A percentile compares a stretch with the other conserved stretches of the same genome.
phyloP scores from a whole-genome alignment of 1,140 invertebrate species.

The Habropoda laboriosa region DNA sequence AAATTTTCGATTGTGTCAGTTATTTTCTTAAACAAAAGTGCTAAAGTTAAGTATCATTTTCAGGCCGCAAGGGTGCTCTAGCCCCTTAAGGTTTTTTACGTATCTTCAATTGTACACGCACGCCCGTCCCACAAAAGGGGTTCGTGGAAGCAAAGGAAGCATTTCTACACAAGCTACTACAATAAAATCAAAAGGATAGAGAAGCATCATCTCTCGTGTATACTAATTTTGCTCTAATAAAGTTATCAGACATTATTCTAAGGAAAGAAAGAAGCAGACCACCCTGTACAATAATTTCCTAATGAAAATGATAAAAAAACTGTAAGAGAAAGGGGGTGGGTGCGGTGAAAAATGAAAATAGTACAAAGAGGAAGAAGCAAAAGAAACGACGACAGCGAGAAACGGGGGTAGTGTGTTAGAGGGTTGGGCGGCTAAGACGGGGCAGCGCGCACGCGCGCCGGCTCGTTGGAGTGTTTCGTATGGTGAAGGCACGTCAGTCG shows the following conservation, averaged over 20 bases:
- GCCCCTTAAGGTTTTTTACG: conserved; percentile 10
- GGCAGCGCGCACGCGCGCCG: conserved; percentile 4
- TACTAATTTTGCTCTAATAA: too few relatives aligned
- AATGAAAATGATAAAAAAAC: not conserved
- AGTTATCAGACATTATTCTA: too few relatives aligned
- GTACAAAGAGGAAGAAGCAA: conserved; percentile 1
- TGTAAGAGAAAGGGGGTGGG: not conserved
- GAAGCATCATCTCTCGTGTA: too few relatives aligned
- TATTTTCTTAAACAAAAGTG: too few relatives aligned
- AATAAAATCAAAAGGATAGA: too few relatives aligned
- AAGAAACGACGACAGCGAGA: conserved; percentile 15
- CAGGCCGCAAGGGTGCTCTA: not conserved
- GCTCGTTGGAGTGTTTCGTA: conserved; percentile 13
- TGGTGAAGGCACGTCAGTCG: conserved; percentile 57
- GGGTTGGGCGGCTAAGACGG: conserved; percentile 35
- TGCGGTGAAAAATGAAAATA: conserved; percentile 1
- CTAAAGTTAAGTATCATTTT: too few relatives aligned
- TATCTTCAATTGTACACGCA: conserved; percentile 5
- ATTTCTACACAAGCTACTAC: too few relatives aligned
- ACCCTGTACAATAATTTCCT: conserved; percentile 6
- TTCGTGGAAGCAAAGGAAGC: too few relatives aligned
- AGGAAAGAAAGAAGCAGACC: too few relatives aligned
- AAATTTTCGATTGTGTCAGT: too few relatives aligned
- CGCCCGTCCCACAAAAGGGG: not conserved
- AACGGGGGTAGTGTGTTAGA: conserved; percentile 54